Conservation (phyloP, 2,113 vertebrate species). For the Elachura formosa region DNA sequence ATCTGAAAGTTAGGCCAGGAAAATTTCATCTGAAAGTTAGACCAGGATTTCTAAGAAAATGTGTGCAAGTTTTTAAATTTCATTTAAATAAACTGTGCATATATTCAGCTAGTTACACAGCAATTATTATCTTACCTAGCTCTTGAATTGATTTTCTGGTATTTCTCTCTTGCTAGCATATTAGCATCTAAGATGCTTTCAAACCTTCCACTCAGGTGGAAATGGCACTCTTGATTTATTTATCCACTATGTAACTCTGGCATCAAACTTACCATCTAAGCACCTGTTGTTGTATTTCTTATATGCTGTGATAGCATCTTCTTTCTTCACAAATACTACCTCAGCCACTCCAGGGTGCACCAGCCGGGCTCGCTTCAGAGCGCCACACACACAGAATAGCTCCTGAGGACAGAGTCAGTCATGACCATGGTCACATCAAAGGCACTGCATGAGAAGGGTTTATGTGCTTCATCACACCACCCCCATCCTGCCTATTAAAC, state of each 20-base stretch:
- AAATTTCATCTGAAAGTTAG: not conserved
- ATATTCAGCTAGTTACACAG: not conserved
- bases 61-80: not conserved
- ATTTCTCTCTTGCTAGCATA: not conserved
- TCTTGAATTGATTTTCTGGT: not conserved
- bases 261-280: conserved; percentile 84
- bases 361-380: conserved; percentile 91
- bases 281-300: conserved; percentile 98
- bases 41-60: not conserved
- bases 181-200: not conserved
- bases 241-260: not conserved
- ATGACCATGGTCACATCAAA: not conserved
- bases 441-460: not conserved
- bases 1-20: not conserved
- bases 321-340: conserved; percentile 96
- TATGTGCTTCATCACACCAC: not conserved
- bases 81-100: not conserved
- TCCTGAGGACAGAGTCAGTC: conserved; percentile 74
- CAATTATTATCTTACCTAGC: not conserved
- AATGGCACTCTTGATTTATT: not conserved
- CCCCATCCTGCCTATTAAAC: not conserved
- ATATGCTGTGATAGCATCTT: conserved; percentile 93
- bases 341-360: conserved; percentile 93
- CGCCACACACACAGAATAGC: conserved; percentile 95
- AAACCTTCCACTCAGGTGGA: not conserved